Base-by-base conservation (phyloP, 2,888 invertebrate species). In the Acanthoscelides obtectus region DNA sequence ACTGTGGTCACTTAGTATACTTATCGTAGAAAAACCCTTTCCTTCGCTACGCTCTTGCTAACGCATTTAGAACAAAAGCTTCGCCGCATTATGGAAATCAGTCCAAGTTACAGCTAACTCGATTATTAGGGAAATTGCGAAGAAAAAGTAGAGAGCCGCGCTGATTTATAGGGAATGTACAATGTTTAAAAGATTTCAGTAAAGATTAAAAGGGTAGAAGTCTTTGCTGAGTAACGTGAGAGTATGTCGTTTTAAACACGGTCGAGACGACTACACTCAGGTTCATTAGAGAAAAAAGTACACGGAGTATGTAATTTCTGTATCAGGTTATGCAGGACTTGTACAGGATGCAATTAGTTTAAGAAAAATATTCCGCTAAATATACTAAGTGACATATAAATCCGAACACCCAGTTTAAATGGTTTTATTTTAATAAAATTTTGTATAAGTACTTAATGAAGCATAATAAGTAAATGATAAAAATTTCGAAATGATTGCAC, bases 11-110 rank as follows among this genome's bases (percentile, higher is more conserved):
- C n/a, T n/a, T n/a, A n/a, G n/a, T n/a, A n/a, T n/a, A n/a, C n/a
- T n/a, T n/a, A n/a, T n/a, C n/a, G n/a, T n/a, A n/a, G n/a, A n/a
- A n/a, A n/a, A n/a, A n/a, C n/a, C n/a, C n/a, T n/a, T n/a, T n/a
- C n/a, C n/a, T n/a, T 45, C 45, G 12, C 45, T 45, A 12, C 45
- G 45, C 45, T 17, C 6, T 17, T 45, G 45, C 17, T 6, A 45
- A 45, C 45, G 45, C 45, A 45, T 45, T 45, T 45, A 45, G 45
- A 3, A 45, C 45, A 45, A 45, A 72, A 72, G 70, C 66, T 69
- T 70, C 69, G 68, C 69, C 64, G 70, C 72, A 70, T 72, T 72
- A 72, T 72, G 69, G 27, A 72, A 64, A 72, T 70, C 22, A 25
- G 66, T 65, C 70, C 45, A 65, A 70, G 66, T 68, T 69, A 69